Percentiles rank a stretch among this genome's conserved stretches.
Evolutionary conservation across 2,113 vertebrate species (phyloP).

Genomic region (Brachirus orientalis): DNA sequence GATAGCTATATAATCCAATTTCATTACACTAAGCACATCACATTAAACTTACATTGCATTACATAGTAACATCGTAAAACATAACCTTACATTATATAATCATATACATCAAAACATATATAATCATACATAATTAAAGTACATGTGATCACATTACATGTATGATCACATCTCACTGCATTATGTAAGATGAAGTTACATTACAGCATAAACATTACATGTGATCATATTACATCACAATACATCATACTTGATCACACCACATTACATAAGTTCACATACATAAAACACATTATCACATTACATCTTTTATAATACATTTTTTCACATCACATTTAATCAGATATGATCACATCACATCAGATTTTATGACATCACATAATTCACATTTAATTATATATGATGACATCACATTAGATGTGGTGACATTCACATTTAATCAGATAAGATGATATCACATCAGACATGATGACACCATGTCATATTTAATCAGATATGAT

Average conservation of each 20-base stretch:
- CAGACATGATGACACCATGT: background rate
- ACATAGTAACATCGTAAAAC: background rate
- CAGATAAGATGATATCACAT: background rate
- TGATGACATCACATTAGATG: background rate
- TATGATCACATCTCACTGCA: background rate
- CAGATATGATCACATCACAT: background rate
- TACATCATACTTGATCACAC: too few relatives aligned
- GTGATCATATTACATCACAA: too few relatives aligned
- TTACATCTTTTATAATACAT: too few relatives aligned
- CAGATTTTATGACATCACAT: background rate
- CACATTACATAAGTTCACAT: too few relatives aligned
- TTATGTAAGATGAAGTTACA: background rate
- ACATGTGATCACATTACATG: background rate
- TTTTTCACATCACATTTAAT: too few relatives aligned
- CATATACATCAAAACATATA: too few relatives aligned
- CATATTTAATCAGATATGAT: background rate
- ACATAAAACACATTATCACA: too few relatives aligned
- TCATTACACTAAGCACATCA: background rate
- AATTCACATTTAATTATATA: too few relatives aligned
- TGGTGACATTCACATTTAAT: too few relatives aligned
- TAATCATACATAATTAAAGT: too few relatives aligned
- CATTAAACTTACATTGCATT: background rate
- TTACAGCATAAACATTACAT: too few relatives aligned
- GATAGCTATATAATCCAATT: background rate
- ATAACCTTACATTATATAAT: too few relatives aligned